Base-by-base conservation (phyloP, 2,888 invertebrate genomes). In the Trissolcus brochymenae region DNA sequence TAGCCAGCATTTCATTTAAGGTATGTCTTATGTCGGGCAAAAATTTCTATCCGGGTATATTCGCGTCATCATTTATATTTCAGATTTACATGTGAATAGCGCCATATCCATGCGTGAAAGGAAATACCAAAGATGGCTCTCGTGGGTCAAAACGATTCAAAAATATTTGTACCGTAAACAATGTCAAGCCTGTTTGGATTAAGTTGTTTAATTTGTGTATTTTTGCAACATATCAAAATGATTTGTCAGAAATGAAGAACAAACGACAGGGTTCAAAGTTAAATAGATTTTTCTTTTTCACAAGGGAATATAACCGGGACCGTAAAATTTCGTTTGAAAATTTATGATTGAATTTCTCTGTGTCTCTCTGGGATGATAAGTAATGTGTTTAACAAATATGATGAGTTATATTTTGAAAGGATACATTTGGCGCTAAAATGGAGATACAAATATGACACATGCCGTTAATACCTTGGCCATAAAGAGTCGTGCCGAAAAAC, bases 61-160 rank as follows among this genome's bases (percentile, higher is more conserved):
- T 64, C 56, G 54, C 75, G 62, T 75, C 64, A 68, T 75, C 57
- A 75, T 75, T 75, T 68, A 54, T 68, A 64, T 67, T 49, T 60
- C 50, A 60, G 50, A 55, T 73, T 73, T 66, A 55, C 60, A 60
- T 66, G 55, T 49, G 72, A 72, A 72, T 72, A 59, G 46, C 40
- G 49, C 14, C 60, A 16, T 49, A 29, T 53, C 51, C 53, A 53
- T 66, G 57, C 29, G 40, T 21, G 14, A 68, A 43, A 60, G 54
- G 60, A 68, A 60, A 17, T 13, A 19, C 43, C 60, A 35, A 57
- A 72, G 59, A 72, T 64, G 64, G 51, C 62, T 71, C 50, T 71
- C 50, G 50, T 41, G 25, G 13, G 49, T 19, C 61, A 35, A 35
- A 53, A 21, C 57, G 19, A 46, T 46, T 16, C 46, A 14, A 13